phyloP scores from a whole-genome alignment of 2,888 invertebrate species.

The Rhabditoides inermis region DNA sequence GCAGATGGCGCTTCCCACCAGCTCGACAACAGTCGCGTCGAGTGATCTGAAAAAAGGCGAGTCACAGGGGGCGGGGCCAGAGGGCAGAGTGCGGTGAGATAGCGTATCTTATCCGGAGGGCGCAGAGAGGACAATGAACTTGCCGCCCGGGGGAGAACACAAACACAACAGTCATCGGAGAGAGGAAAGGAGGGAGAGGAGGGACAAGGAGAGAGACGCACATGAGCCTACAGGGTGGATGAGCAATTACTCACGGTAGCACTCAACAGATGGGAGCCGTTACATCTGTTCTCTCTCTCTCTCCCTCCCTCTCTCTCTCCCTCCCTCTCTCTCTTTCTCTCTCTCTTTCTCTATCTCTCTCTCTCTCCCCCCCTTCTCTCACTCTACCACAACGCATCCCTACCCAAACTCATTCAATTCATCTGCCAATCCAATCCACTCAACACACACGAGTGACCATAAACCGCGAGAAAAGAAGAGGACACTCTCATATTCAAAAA shows the following conservation, averaged over 20 bases:
- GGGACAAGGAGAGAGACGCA: not conserved
- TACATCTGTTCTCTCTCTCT: slow-evolving; percentile 1
- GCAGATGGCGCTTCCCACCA: not conserved
- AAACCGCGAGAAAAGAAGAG: slow-evolving; percentile 13
- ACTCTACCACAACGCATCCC: not conserved
- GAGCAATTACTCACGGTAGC: not conserved
- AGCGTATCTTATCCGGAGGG: no score
- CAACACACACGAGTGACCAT: slow-evolving; percentile 4
- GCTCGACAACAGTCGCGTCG: not conserved
- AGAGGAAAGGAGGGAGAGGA: not conserved
- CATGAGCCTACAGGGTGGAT: not conserved
- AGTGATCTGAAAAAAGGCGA: not conserved
- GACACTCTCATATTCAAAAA: slow-evolving; percentile 1
- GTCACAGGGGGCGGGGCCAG: not conserved
- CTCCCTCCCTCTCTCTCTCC: not conserved
- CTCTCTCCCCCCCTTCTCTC: not conserved
- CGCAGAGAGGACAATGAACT: no score
- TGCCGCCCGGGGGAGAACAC: no score
- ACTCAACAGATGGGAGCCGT: not conserved
- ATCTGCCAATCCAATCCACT: not conserved
- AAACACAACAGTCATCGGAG: not conserved
- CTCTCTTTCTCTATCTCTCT: not conserved
- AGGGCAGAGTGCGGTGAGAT: not conserved
- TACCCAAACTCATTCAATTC: not conserved
- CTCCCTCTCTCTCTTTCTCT: not conserved